phyloP scores from a whole-genome alignment of 1,140 invertebrate genomes.

The Drosophila triauraria region DNA sequence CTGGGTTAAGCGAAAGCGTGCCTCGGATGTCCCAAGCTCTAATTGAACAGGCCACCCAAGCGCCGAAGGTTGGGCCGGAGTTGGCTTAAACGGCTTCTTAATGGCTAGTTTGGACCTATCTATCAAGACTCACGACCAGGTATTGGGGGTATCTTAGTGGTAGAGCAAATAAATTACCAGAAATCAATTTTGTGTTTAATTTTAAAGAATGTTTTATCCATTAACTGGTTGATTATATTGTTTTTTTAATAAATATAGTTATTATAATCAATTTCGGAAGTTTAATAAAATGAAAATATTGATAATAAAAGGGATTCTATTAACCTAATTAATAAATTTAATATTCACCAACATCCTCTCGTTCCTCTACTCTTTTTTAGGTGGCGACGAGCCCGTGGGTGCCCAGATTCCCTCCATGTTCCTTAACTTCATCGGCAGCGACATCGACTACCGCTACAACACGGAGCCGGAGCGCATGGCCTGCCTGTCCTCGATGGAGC shows the following conservation, averaged over 20 bases:
- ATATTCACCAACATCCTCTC: neutral
- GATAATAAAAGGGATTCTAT: too few relatives aligned
- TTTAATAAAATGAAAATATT: too few relatives aligned
- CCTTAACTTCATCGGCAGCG: slow-evolving; percentile 92
- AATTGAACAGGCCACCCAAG: slow-evolving; percentile 38
- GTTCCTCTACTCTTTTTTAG: slow-evolving; percentile 64
- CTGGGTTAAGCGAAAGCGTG: slow-evolving; percentile 47
- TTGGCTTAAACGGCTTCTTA: slow-evolving; percentile 26
- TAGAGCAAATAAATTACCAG: slow-evolving; percentile 1
- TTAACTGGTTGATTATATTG: neutral
- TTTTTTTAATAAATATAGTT: neutral
- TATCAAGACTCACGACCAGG: slow-evolving; percentile 41
- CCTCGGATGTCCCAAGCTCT: slow-evolving; percentile 38
- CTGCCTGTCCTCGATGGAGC: slow-evolving; percentile 90
- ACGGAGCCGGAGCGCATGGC: slow-evolving; percentile 95
- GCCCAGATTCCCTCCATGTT: slow-evolving; percentile 94
- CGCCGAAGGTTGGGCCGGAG: slow-evolving; percentile 27
- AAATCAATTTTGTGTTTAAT: slow-evolving; percentile 8
- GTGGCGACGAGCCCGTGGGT: slow-evolving; percentile 92
- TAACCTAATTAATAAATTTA: neutral
- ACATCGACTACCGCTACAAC: slow-evolving; percentile 94
- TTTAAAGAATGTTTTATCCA: neutral
- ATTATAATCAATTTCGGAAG: too few relatives aligned
- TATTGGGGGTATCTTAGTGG: neutral
- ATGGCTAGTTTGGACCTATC: slow-evolving; percentile 24